Conservation (phyloP, 2,888 invertebrate genomes). For the Leucoptera coffeella region DNA sequence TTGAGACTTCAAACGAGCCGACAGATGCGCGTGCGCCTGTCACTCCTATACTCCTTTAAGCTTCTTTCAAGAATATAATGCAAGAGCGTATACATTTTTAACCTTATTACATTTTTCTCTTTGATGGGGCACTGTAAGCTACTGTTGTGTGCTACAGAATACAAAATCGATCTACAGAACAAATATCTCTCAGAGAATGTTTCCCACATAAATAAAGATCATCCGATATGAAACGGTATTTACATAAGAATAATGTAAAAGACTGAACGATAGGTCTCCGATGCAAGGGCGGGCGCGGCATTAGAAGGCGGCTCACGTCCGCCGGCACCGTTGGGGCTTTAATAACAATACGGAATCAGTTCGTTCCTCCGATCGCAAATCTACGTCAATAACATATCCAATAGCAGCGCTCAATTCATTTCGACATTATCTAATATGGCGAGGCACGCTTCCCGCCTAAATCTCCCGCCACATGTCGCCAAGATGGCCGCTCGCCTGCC, state of each 20-base stretch:
- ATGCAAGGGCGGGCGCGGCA: slow-evolving; percentile 12
- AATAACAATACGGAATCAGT: slow-evolving; percentile 55
- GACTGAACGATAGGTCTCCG: slow-evolving; percentile 41
- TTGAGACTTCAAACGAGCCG: too few relatives aligned
- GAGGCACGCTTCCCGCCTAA: slow-evolving; percentile 50
- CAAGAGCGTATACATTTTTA: too few relatives aligned
- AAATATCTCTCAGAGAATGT: slow-evolving; percentile 51
- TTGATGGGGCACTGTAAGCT: too few relatives aligned
- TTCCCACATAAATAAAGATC: slow-evolving; percentile 55
- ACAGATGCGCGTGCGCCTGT: too few relatives aligned
- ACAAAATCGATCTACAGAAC: slow-evolving; percentile 11
- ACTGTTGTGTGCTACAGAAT: not conserved
- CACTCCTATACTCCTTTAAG: too few relatives aligned
- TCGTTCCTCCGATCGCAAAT: slow-evolving; percentile 54
- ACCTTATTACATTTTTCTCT: too few relatives aligned
- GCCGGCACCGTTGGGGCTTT: slow-evolving; percentile 28
- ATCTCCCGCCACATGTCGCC: slow-evolving; percentile 54
- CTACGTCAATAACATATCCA: slow-evolving; percentile 55
- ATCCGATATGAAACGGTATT: slow-evolving; percentile 52
- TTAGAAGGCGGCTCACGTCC: slow-evolving; percentile 37
- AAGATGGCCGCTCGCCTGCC: slow-evolving; percentile 48
- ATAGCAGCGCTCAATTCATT: slow-evolving; percentile 50
- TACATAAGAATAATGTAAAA: slow-evolving; percentile 54
- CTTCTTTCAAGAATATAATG: too few relatives aligned
- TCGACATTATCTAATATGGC: slow-evolving; percentile 51